Conservation (phyloP, 2,797 vertebrate species). For the Pseudochirops corinnae region DNA sequence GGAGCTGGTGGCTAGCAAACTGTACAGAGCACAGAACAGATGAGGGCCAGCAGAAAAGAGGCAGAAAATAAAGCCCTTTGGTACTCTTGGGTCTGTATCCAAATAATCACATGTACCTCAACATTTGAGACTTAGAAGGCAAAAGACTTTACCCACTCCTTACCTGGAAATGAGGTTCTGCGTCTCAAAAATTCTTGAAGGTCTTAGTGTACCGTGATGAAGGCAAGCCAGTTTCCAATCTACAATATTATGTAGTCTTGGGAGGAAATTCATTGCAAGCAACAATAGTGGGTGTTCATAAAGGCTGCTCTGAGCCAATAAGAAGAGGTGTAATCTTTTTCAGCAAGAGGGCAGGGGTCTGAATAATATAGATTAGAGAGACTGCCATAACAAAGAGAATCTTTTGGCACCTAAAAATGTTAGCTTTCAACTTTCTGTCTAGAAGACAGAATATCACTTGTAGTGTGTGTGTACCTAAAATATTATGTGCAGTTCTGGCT, state of each 20-base stretch:
- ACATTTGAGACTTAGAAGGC: not conserved
- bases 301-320: not conserved
- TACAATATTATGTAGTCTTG: not conserved
- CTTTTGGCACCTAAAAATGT: not conserved
- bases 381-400: not conserved
- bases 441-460: not conserved
- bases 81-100: not conserved
- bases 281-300: not conserved
- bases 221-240: not conserved
- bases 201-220: not conserved
- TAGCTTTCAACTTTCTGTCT: not conserved
- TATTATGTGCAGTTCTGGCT: conserved; percentile 45
- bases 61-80: not conserved
- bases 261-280: not conserved
- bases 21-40: not conserved
- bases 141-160: not conserved
- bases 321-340: not conserved
- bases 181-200: not conserved
- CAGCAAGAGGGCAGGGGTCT: not conserved
- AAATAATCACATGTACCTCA: not conserved
- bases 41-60: not conserved
- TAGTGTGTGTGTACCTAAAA: conserved; percentile 2
- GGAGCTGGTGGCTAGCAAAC: not conserved
- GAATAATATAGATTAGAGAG: not conserved
- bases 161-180: not conserved